phyloP scores from a whole-genome alignment of 1,140 invertebrate genomes.

The Lethocerus indicus region DNA sequence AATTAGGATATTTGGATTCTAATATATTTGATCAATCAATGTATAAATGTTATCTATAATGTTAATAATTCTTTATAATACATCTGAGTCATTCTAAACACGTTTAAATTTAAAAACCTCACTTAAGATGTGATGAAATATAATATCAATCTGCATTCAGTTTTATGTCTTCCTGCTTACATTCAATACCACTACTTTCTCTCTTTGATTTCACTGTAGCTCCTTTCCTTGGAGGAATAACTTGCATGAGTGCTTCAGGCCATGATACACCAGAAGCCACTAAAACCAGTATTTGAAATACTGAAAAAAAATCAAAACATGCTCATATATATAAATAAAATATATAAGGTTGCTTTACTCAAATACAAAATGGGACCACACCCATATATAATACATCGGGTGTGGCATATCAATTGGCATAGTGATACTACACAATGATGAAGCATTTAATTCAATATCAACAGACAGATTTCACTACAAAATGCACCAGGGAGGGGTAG shows the following conservation, averaged over 20 bases:
- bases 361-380: not conserved
- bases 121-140: no score
- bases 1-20: no score
- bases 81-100: no score
- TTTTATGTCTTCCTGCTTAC: no score
- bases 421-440: not conserved
- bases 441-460: not conserved
- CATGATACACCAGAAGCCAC: conserved; percentile 64
- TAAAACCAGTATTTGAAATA: conserved; percentile 79
- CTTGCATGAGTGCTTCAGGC: conserved; percentile 67
- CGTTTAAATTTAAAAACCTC: no score
- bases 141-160: no score
- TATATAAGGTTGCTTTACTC: not conserved
- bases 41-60: no score
- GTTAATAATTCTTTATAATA: no score
- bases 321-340: not conserved
- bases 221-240: conserved; percentile 60
- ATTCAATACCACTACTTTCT: no score
- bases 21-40: no score
- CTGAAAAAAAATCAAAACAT: conserved; percentile 34
- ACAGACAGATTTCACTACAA: not conserved
- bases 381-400: not conserved
- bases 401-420: not conserved
- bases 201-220: no score
- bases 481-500: not conserved